Evolutionary conservation across 2,888 invertebrate species (phyloP).

Genomic region (Leptinotarsa rubiginosa): DNA sequence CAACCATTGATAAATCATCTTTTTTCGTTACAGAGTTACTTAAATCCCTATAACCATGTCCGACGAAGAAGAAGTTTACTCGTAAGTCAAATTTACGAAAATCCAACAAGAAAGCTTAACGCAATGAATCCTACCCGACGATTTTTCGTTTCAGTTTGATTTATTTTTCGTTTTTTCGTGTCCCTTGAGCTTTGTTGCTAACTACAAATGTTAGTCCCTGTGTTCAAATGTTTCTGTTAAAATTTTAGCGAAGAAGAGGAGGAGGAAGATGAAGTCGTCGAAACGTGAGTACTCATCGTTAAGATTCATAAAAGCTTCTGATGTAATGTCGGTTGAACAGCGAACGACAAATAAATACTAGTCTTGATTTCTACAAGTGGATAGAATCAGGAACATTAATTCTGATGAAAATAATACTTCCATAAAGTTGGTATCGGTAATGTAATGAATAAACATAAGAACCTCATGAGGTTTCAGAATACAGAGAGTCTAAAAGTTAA

Average conservation of each 20-base stretch:
- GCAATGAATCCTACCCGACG: constrained; percentile 35
- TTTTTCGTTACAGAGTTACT: constrained; percentile 70
- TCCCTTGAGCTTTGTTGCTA: constrained; percentile 55
- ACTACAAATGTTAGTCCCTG: constrained; percentile 44
- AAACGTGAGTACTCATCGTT: constrained; percentile 74
- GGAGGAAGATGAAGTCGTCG: constrained; percentile 79
- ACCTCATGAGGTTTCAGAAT: too few species aligned
- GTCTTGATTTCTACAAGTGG: neutral
- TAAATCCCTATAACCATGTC: constrained; percentile 83
- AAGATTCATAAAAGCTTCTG: neutral
- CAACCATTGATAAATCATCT: constrained; percentile 25
- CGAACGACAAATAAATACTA: neutral
- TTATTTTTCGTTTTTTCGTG: constrained; percentile 36
- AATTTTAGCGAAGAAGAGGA: constrained; percentile 76
- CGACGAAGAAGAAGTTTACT: constrained; percentile 93
- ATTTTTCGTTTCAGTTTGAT: constrained; percentile 18
- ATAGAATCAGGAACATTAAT: too few species aligned
- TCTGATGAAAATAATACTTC: too few species aligned
- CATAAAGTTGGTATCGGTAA: too few species aligned
- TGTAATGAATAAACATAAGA: too few species aligned
- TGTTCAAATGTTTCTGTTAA: constrained; percentile 60
- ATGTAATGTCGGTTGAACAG: constrained; percentile 6
- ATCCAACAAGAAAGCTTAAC: constrained; percentile 44
- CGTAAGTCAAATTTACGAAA: constrained; percentile 76
- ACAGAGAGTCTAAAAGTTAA: too few species aligned